These are phyloP conservation scores for Neodiprion virginianus DNA, from an alignment of 1,140 invertebrate species.

Conservation along the genomic window DNA sequence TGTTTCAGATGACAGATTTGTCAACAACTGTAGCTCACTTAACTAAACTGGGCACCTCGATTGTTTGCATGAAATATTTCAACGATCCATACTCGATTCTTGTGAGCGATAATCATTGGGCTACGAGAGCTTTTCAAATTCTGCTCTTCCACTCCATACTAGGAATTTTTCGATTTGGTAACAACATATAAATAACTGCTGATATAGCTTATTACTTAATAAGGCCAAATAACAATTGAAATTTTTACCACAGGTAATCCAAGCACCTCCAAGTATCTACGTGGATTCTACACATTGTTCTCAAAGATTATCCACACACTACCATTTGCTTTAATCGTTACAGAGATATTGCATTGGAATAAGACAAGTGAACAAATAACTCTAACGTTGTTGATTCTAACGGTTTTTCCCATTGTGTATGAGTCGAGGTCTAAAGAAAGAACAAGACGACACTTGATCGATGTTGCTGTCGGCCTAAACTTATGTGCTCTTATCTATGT, in stretches of 20 bases:
- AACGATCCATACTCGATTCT: conserved; percentile 40
- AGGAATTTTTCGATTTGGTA: conserved; percentile 55
- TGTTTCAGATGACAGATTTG: conserved; percentile 47
- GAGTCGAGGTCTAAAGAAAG: conserved; percentile 43
- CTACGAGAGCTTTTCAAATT: conserved; percentile 51
- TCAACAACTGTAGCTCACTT: conserved; percentile 50
- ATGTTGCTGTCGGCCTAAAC: conserved; percentile 42
- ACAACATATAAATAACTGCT: conserved; percentile 25
- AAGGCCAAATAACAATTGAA: too few relatives aligned
- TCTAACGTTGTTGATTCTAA: conserved; percentile 40
- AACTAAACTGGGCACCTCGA: conserved; percentile 49
- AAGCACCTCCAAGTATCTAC: background rate
- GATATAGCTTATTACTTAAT: background rate
- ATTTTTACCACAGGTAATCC: conserved; percentile 8
- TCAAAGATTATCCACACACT: conserved; percentile 49
- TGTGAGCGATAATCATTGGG: conserved; percentile 41
- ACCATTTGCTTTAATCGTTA: conserved; percentile 51
- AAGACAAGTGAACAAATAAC: conserved; percentile 40
- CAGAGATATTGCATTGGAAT: conserved; percentile 48
- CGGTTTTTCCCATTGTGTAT: conserved; percentile 45
- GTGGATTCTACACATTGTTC: conserved; percentile 49
- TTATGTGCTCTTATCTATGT: conserved; percentile 40
- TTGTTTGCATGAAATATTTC: conserved; percentile 49
- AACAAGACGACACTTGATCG: conserved; percentile 34
- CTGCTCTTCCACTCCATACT: conserved; percentile 51